phyloP scores from a whole-genome alignment of 2,113 vertebrate species.

The Gila orcuttii region DNA sequence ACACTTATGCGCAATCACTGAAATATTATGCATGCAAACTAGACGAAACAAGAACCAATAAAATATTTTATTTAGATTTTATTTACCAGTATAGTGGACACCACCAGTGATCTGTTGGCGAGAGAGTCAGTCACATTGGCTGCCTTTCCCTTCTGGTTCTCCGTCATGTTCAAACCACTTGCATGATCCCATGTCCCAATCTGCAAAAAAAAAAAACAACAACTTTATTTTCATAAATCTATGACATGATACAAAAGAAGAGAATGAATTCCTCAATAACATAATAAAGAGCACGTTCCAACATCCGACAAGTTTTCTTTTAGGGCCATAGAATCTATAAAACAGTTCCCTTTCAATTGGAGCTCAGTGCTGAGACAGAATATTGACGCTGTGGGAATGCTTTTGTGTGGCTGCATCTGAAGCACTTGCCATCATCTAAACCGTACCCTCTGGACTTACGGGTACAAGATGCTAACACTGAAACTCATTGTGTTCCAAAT shows the following conservation, averaged over 20 bases:
- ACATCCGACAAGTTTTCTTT: neutral
- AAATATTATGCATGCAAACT: neutral
- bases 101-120: constrained; percentile 91
- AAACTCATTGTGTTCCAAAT: no score
- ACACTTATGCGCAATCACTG: neutral
- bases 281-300: neutral
- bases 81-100: constrained; percentile 96
- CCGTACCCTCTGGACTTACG: no score
- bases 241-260: neutral
- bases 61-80: neutral
- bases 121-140: constrained; percentile 93
- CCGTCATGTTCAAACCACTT: constrained; percentile 97
- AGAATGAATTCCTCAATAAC: neutral
- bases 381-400: no score
- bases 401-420: no score
- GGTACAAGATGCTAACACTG: no score
- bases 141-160: constrained; percentile 92
- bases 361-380: no score
- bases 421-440: no score
- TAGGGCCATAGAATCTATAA: neutral
- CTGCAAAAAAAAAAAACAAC: constrained; percentile 71
- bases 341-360: no score
- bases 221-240: constrained; percentile 12
- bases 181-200: constrained; percentile 96
- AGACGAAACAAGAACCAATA: neutral